These are phyloP conservation scores for Cremastinae sp. DNA, from an alignment of 2,888 invertebrate genomes.

Conservation along the genomic window DNA sequence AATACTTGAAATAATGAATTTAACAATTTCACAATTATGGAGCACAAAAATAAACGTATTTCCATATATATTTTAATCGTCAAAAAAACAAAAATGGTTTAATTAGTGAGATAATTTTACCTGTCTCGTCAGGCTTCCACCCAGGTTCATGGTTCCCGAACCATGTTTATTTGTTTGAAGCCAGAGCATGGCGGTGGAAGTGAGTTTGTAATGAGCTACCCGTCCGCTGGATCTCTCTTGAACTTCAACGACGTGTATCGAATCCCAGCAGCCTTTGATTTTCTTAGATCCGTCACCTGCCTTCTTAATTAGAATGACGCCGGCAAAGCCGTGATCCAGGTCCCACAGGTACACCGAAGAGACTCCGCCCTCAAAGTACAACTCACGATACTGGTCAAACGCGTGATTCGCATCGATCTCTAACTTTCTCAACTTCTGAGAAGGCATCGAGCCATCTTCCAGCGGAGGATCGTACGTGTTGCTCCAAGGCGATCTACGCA, in stretches of 20 bases:
- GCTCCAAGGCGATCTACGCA: constrained; percentile 95
- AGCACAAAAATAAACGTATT: no score
- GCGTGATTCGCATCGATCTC: constrained; percentile 99
- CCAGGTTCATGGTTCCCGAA: constrained; percentile 99
- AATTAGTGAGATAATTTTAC: no score
- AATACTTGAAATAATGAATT: no score
- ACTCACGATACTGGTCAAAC: constrained; percentile 98
- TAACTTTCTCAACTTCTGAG: constrained; percentile 95
- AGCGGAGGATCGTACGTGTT: constrained; percentile 98
- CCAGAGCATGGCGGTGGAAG: constrained; percentile 99
- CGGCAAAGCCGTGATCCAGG: constrained; percentile 98
- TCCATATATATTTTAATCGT: no score
- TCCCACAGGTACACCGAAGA: constrained; percentile 99
- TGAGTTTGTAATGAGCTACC: constrained; percentile 98
- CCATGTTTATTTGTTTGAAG: constrained; percentile 97
- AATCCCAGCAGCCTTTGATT: constrained; percentile 99
- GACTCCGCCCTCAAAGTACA: constrained; percentile 99
- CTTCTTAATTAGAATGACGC: constrained; percentile 99
- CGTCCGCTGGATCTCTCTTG: constrained; percentile 97
- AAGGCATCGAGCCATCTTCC: constrained; percentile 99
- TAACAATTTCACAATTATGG: no score
- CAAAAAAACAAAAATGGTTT: no score
- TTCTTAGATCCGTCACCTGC: constrained; percentile 99
- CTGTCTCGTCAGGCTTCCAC: constrained; percentile 98
- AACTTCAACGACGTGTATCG: constrained; percentile 99